These are phyloP conservation scores for Lycocerus yunnanus DNA, from an alignment of 2,888 invertebrate species.

Conservation along the genomic window DNA sequence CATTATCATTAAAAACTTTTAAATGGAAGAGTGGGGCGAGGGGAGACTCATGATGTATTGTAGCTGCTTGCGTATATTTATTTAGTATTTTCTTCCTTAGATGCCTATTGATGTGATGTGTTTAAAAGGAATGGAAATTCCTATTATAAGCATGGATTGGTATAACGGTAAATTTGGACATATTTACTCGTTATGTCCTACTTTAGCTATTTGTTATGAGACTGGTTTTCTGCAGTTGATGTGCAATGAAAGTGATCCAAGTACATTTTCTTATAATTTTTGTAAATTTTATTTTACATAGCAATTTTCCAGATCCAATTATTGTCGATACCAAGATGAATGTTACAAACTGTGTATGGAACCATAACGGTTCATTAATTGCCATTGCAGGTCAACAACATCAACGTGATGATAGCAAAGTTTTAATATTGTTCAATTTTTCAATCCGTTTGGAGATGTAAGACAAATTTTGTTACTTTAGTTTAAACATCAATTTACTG, in stretches of 20 bases:
- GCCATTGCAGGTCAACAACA: slow-evolving; percentile 78
- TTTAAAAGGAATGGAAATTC: slow-evolving; percentile 50
- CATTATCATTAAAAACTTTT: too few species aligned
- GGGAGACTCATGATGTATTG: too few species aligned
- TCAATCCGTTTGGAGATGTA: slow-evolving; percentile 86
- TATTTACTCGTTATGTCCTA: slow-evolving; percentile 70
- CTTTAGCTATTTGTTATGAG: slow-evolving; percentile 85
- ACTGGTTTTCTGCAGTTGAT: slow-evolving; percentile 88
- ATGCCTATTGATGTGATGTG: slow-evolving; percentile 76
- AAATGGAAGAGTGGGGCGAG: too few species aligned
- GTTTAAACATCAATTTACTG: not conserved
- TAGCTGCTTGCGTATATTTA: not conserved
- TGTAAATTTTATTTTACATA: not conserved
- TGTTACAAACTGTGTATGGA: slow-evolving; percentile 87
- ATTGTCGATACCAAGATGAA: slow-evolving; percentile 82
- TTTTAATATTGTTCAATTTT: slow-evolving; percentile 87
- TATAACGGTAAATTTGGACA: slow-evolving; percentile 78
- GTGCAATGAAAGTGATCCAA: slow-evolving; percentile 86
- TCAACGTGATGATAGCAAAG: slow-evolving; percentile 62
- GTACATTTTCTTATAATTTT: slow-evolving; percentile 54
- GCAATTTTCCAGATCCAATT: slow-evolving; percentile 76
- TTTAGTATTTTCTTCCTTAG: slow-evolving; percentile 56
- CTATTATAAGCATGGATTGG: slow-evolving; percentile 84
- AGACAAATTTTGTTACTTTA: slow-evolving; percentile 10
- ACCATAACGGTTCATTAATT: slow-evolving; percentile 86